A percentile compares a stretch with the other conserved stretches of the same genome.
These are phyloP conservation scores for Zaprionus obscuricornis DNA, from an alignment of 2,888 invertebrate genomes.

Conservation along the genomic window DNA sequence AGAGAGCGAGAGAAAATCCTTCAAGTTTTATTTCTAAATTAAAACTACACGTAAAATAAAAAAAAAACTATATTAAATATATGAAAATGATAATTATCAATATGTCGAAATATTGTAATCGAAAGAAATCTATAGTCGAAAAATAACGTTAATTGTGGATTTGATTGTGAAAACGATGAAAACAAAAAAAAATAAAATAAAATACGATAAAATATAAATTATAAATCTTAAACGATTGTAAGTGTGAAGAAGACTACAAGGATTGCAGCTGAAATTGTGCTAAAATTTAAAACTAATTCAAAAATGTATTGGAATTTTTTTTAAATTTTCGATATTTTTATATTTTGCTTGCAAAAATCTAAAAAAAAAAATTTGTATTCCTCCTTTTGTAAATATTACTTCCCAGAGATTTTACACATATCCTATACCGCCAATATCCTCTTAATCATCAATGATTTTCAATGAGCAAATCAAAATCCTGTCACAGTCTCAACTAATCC, in stretches of 20 bases:
- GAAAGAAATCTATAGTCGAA: slow-evolving; percentile 70
- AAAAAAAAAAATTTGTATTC: too few species aligned
- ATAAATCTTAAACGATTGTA: slow-evolving; percentile 51
- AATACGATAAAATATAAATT: too few species aligned
- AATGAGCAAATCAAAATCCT: slow-evolving; percentile 33
- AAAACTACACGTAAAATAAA: slow-evolving; percentile 20
- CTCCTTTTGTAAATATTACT: slow-evolving; percentile 7
- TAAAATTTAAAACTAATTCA: too few species aligned
- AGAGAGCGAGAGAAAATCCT: too few species aligned
- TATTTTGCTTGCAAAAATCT: too few species aligned
- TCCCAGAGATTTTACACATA: too few species aligned
- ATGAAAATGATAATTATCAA: too few species aligned
- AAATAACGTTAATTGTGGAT: slow-evolving; percentile 69
- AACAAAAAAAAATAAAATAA: slow-evolving; percentile 72
- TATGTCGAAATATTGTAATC: slow-evolving; percentile 75
- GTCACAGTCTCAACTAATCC: slow-evolving; percentile 47
- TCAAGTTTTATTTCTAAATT: slow-evolving; percentile 48
- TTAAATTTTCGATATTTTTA: too few species aligned
- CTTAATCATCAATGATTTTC: too few species aligned
- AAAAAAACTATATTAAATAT: slow-evolving; percentile 37
- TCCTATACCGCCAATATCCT: too few species aligned
- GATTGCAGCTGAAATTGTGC: too few species aligned
- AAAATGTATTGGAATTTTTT: too few species aligned
- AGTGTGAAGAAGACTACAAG: slow-evolving; percentile 21
- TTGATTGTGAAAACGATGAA: slow-evolving; percentile 78